phyloP scores from a whole-genome alignment of 1,140 invertebrate species.

The Rhyacophila brunnea region DNA sequence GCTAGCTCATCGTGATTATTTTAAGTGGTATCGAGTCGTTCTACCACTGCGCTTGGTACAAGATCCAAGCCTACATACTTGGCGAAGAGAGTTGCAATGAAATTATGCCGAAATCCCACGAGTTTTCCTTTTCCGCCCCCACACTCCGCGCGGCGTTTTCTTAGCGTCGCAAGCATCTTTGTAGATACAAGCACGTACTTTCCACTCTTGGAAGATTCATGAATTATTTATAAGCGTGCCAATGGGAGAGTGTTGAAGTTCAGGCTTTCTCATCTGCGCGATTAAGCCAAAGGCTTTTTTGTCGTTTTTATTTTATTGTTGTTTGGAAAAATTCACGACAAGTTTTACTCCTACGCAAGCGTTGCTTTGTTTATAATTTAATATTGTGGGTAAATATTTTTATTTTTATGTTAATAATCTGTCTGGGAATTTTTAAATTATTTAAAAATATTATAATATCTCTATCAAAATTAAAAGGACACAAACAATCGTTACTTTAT shows the following conservation, averaged over 20 bases:
- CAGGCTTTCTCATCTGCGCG: conserved; percentile 1
- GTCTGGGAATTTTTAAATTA: too few relatives aligned
- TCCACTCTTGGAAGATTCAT: conserved; percentile 7
- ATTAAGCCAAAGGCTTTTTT: not conserved
- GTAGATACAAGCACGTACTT: conserved; percentile 24
- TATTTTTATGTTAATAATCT: too few relatives aligned
- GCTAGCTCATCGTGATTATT: too few relatives aligned
- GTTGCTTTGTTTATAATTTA: not conserved
- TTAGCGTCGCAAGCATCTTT: conserved; percentile 15
- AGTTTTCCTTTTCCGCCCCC: conserved; percentile 8
- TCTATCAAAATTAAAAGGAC: too few relatives aligned
- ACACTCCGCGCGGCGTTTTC: conserved; percentile 11
- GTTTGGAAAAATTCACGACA: not conserved
- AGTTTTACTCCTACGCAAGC: too few relatives aligned
- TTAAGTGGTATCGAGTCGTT: too few relatives aligned
- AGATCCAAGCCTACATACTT: not conserved
- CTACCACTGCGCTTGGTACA: not conserved
- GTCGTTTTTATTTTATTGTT: not conserved
- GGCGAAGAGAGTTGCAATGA: conserved; percentile 6
- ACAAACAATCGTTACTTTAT: too few relatives aligned
- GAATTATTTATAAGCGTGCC: conserved; percentile 20
- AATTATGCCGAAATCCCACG: conserved; percentile 21
- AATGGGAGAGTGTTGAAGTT: conserved; percentile 12
- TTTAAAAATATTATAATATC: too few relatives aligned
- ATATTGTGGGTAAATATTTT: conserved; percentile 1